A percentile compares a stretch with the other conserved stretches of the same genome.
Conservation (phyloP, 2,888 invertebrate genomes). For the Epistrophella euchroma region DNA sequence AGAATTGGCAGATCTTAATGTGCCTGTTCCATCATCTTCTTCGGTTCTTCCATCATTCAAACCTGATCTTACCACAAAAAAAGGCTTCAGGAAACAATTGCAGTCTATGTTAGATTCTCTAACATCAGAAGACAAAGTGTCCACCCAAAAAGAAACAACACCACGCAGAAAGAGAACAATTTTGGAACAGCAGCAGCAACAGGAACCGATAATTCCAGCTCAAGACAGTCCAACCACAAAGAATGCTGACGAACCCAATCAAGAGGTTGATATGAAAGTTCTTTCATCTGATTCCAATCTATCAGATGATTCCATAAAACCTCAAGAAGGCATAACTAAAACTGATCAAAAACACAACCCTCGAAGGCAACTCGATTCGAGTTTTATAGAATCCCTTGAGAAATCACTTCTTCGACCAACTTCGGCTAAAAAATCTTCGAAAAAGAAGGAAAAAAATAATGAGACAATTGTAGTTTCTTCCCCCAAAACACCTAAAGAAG, state of each 20-base stretch:
- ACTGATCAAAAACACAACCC: slow-evolving; percentile 27
- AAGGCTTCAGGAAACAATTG: slow-evolving; percentile 9
- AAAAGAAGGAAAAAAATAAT: slow-evolving; percentile 59
- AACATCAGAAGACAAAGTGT: background rate
- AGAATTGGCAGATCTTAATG: background rate
- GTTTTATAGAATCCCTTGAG: slow-evolving; percentile 59
- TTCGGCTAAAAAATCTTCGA: slow-evolving; percentile 30
- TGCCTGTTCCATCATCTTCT: background rate
- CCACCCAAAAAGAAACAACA: slow-evolving; percentile 21
- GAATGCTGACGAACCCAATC: background rate
- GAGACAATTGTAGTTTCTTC: background rate
- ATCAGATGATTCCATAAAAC: slow-evolving; percentile 47
- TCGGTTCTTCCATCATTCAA: background rate
- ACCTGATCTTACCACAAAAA: background rate
- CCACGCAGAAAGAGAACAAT: slow-evolving; percentile 48
- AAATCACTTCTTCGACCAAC: slow-evolving; percentile 47
- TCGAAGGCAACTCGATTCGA: slow-evolving; percentile 55
- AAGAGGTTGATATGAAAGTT: slow-evolving; percentile 8
- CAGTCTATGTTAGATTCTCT: slow-evolving; percentile 20
- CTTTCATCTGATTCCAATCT: slow-evolving; percentile 41
- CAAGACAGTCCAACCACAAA: slow-evolving; percentile 7
- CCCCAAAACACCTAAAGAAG: slow-evolving; percentile 34
- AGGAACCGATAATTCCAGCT: background rate
- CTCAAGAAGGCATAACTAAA: background rate
- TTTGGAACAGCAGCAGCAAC: background rate